Evolutionary conservation across 2,888 invertebrate species (phyloP), one percentile per base, ranked within the genome.

Genomic region (Drosophila ezoana): DNA sequence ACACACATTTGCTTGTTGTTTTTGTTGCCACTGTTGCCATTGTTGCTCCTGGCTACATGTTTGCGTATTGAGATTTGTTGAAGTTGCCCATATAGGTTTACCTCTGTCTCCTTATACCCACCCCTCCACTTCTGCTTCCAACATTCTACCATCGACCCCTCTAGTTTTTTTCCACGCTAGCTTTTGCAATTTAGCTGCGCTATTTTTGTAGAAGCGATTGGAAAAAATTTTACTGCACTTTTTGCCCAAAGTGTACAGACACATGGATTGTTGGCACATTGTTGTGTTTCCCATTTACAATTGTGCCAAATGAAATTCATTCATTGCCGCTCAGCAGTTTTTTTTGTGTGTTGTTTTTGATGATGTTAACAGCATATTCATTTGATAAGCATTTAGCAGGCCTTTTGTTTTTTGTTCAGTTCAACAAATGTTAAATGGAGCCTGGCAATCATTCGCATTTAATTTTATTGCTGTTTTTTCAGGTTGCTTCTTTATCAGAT

Each of bases 51-150:
- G 62, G 60, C 57, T 77, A 68, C 61, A 73, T 78, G 75, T 79
- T 76, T 84, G 79, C 79, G 66, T 87, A 72, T 79, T 77, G 85
- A 75, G 79, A 81, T 87, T 84, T 84, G 76, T 84, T 79, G 68
- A 81, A 82, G 86, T 75, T 82, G 60, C 59, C 67, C 69, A 52
- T 84, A 73, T 79, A 81, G 79, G 63, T 71, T 79, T 70, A 49
- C 57, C 32, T 40, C 51, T 38, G 23, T 23, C 20, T 5, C 28
- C 9, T 33, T 28, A 6, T 10, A 16, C 11, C 11, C 37, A 10
- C 33, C n/a, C 2, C 20, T 18, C 5, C n/a, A n/a, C n/a, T n/a
- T n/a, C n/a, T n/a, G n/a, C n/a, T n/a, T n/a, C n/a, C n/a, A 32
- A 9, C 32, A 8, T 32, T 32, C 32, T 33, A 4, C 28, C 28